Conservation (phyloP, 2,113 vertebrate species). For the Girardinichthys multiradiatus region DNA sequence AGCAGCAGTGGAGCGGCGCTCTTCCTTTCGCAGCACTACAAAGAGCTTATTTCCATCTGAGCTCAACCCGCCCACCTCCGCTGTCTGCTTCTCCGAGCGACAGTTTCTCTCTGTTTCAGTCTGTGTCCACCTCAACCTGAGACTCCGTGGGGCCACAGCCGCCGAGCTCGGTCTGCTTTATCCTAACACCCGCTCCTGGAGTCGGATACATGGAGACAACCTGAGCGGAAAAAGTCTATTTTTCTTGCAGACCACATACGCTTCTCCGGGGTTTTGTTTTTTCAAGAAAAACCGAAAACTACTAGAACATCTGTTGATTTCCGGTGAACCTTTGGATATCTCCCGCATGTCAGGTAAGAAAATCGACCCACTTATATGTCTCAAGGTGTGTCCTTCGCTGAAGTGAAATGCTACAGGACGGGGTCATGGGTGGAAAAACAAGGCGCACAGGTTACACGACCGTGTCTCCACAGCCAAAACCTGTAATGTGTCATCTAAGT, state of each 20-base stretch:
- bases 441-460: constrained; percentile 7
- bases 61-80: constrained; percentile 48
- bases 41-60: constrained; percentile 59
- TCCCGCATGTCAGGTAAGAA: constrained; percentile 53
- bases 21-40: constrained; percentile 28
- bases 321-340: background rate
- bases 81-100: constrained; percentile 16
- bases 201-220: constrained; percentile 57
- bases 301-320: background rate
- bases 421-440: constrained; percentile 34
- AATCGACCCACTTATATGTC: background rate
- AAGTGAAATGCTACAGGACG: background rate
- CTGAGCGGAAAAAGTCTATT: constrained; percentile 6
- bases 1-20: constrained; percentile 1
- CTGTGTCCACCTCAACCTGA: background rate
- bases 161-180: constrained; percentile 3
- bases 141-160: constrained; percentile 4
- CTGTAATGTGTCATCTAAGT: background rate
- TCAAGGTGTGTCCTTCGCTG: background rate
- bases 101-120: background rate
- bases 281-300: background rate
- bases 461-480: constrained; percentile 6
- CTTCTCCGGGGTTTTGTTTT: background rate
- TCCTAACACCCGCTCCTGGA: constrained; percentile 2
- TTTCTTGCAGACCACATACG: too few species aligned